Conservation (phyloP, 1,140 invertebrate genomes). For the Diorhabda sublineata region DNA sequence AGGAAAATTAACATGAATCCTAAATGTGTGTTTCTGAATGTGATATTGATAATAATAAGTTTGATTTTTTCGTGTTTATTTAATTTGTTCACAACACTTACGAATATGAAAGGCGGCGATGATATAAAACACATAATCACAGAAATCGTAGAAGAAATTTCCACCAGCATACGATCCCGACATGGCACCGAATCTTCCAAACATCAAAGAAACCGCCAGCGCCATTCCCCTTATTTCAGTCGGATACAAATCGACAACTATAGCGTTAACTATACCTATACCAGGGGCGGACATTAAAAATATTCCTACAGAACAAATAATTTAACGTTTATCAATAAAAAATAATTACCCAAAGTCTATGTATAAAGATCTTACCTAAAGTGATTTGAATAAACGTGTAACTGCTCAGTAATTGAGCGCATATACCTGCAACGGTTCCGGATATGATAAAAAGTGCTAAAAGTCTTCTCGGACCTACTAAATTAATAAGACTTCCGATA, state of each 20-base stretch:
- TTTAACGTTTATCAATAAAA: background rate
- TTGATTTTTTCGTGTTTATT: too few species aligned
- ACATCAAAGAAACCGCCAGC: constrained; percentile 55
- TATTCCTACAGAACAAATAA: constrained; percentile 24
- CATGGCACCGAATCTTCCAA: constrained; percentile 51
- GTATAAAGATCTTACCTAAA: constrained; percentile 16
- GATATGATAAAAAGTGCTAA: constrained; percentile 24
- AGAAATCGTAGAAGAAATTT: constrained; percentile 49
- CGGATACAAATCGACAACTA: constrained; percentile 44
- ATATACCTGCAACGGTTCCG: constrained; percentile 29
- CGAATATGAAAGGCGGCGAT: constrained; percentile 48
- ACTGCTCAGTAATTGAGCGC: constrained; percentile 24
- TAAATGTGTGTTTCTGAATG: too few species aligned
- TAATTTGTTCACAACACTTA: constrained; percentile 32
- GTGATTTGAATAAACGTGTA: constrained; percentile 10
- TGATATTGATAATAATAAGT: too few species aligned
- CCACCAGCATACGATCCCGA: constrained; percentile 51
- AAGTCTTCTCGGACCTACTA: constrained; percentile 47
- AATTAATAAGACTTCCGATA: constrained; percentile 51
- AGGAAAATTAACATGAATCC: background rate
- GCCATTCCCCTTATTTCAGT: constrained; percentile 52
- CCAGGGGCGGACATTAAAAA: constrained; percentile 37
- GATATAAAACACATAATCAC: constrained; percentile 48
- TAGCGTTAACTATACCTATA: constrained; percentile 42
- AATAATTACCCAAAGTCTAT: background rate